Evolutionary conservation across 92 coral and sea anemone genomes (phyloP).

Genomic region (Diadumene lineata): DNA sequence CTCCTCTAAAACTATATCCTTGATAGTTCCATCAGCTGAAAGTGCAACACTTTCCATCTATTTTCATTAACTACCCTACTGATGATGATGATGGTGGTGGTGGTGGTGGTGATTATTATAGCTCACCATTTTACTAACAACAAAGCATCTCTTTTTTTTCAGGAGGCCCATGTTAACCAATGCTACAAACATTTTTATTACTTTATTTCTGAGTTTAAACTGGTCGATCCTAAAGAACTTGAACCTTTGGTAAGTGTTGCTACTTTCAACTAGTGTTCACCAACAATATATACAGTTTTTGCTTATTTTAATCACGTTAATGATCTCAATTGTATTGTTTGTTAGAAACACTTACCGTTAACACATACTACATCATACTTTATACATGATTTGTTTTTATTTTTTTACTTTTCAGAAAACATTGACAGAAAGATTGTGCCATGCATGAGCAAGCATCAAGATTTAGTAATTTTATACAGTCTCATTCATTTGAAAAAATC

Average conservation of each 20-base stretch:
- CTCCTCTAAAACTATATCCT: too few relatives aligned
- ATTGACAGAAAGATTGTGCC: slow-evolving; percentile 60
- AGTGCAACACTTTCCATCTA: too few relatives aligned
- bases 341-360: too few relatives aligned
- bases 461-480: slow-evolving; percentile 17
- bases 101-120: not conserved
- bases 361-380: too few relatives aligned
- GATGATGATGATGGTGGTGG: slow-evolving; percentile 3
- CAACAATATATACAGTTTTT: too few relatives aligned
- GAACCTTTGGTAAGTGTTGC: slow-evolving; percentile 97
- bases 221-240: slow-evolving; percentile 92
- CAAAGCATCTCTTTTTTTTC: not conserved
- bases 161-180: slow-evolving; percentile 99
- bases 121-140: not conserved
- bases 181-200: slow-evolving; percentile 95
- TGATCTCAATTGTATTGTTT: too few relatives aligned
- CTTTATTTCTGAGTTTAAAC: slow-evolving; percentile 84
- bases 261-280: too few relatives aligned
- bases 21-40: too few relatives aligned
- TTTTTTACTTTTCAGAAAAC: slow-evolving; percentile 49
- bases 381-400: not conserved
- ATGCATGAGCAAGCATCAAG: too few relatives aligned
- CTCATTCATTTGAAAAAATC: not conserved
- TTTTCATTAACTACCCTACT: slow-evolving; percentile 8
- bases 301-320: too few relatives aligned